Evolutionary conservation across 2,797 vertebrate species (phyloP).

Genomic region (Remorina albescens): DNA sequence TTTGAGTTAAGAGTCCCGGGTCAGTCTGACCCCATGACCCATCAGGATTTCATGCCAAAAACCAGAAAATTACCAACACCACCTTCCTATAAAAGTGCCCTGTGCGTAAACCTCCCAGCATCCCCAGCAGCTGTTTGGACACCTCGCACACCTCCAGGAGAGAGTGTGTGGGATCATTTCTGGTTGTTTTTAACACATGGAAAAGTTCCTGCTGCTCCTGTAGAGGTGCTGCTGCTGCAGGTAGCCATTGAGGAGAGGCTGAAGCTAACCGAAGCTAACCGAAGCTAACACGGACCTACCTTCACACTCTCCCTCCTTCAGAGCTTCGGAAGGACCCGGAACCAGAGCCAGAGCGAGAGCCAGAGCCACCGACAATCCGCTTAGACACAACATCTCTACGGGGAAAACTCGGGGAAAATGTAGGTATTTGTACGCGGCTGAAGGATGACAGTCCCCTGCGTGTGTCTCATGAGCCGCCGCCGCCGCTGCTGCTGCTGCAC

Average conservation of each 20-base stretch:
- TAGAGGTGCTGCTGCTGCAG: neutral
- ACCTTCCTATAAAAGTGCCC: neutral
- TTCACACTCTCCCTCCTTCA: slow-evolving; percentile 92
- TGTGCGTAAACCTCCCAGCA: neutral
- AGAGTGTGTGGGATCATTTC: too few species aligned
- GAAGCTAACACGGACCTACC: slow-evolving; percentile 81
- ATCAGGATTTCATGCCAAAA: neutral
- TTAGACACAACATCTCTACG: slow-evolving; percentile 76
- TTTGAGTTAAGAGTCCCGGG: neutral
- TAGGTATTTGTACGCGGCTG: neutral
- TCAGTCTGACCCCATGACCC: neutral
- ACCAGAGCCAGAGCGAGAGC: slow-evolving; percentile 86
- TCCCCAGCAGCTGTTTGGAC: neutral
- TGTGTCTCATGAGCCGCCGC: slow-evolving; percentile 19
- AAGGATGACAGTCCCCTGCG: neutral
- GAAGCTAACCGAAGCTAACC: slow-evolving; percentile 28
- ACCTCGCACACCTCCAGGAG: too few species aligned
- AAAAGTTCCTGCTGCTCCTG: neutral
- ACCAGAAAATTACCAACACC: neutral
- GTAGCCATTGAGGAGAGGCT: neutral
- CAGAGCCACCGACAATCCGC: slow-evolving; percentile 88
- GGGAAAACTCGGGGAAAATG: neutral
- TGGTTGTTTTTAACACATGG: rapidly evolving
- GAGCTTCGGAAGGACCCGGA: slow-evolving; percentile 75
- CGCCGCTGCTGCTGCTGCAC: too few species aligned